Percentiles rank a stretch among this genome's conserved stretches.
phyloP scores from a whole-genome alignment of 2,888 invertebrate species.

The Sarcophaga rosellei region DNA sequence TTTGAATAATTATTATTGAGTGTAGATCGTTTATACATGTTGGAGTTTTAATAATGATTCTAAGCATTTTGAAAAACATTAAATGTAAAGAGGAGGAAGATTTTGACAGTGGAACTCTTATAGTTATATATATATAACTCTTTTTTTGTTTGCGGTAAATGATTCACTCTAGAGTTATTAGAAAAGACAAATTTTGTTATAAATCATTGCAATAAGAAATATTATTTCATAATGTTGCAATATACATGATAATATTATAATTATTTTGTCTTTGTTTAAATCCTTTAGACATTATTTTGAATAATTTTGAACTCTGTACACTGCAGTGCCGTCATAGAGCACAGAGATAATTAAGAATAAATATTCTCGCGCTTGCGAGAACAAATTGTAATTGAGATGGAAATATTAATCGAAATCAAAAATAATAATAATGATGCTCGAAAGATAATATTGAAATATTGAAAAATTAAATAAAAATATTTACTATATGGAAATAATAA shows the following conservation, averaged over 20 bases:
- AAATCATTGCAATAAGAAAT: no score
- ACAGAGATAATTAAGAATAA: background rate
- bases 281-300: background rate
- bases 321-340: background rate
- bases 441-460: no score
- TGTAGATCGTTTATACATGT: slow-evolving; percentile 14
- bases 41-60: no score
- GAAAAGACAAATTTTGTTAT: no score
- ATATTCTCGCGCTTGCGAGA: background rate
- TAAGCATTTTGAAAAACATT: background rate
- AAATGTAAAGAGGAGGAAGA: no score
- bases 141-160: background rate
- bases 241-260: background rate
- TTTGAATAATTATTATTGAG: slow-evolving; percentile 49
- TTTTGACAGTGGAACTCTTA: background rate
- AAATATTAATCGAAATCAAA: no score
- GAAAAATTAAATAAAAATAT: no score
- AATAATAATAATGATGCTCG: no score
- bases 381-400: no score
- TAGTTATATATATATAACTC: no score
- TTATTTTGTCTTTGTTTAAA: background rate
- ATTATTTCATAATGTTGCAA: no score
- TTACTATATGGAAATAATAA: no score
- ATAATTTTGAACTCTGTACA: background rate
- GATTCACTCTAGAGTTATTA: background rate